A percentile compares a stretch with the other conserved stretches of the same genome.
These are phyloP conservation scores for Otus sunia DNA, from an alignment of 2,113 vertebrate species.

Conservation along the genomic window DNA sequence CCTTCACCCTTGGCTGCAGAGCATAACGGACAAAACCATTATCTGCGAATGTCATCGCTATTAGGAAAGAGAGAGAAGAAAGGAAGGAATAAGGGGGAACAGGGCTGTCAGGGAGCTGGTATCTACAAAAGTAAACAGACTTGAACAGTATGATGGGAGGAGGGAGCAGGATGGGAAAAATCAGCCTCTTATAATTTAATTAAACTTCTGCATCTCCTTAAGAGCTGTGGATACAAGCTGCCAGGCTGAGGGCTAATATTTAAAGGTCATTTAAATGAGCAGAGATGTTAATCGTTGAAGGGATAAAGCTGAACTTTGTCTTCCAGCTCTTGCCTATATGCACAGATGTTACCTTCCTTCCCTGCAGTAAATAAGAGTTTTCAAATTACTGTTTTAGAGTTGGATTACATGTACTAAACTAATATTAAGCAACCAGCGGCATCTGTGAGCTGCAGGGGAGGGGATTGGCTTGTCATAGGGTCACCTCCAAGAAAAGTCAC, in stretches of 20 bases:
- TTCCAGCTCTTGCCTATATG: background rate
- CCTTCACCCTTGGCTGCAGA: slow-evolving; percentile 33
- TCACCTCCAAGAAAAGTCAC: background rate
- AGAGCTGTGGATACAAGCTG: background rate
- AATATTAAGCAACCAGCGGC: background rate
- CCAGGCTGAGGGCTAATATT: slow-evolving; percentile 15
- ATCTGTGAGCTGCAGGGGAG: background rate
- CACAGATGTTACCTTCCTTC: background rate
- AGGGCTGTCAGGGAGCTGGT: background rate
- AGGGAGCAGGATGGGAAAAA: background rate
- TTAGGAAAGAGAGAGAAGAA: background rate
- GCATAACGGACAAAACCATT: slow-evolving; percentile 9
- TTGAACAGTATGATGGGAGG: background rate
- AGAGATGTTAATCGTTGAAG: background rate
- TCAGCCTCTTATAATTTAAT: slow-evolving; percentile 1
- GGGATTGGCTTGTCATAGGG: background rate
- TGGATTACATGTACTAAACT: background rate
- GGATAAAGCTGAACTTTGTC: background rate
- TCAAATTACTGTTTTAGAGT: background rate
- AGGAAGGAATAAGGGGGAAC: background rate
- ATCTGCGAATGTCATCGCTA: background rate
- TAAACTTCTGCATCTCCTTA: background rate
- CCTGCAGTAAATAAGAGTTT: background rate
- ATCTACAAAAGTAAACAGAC: slow-evolving; percentile 40
- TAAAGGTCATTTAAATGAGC: slow-evolving; percentile 25